These are phyloP conservation scores for Drosophila tsacasi DNA, from an alignment of 1,140 invertebrate species.

Conservation along the genomic window DNA sequence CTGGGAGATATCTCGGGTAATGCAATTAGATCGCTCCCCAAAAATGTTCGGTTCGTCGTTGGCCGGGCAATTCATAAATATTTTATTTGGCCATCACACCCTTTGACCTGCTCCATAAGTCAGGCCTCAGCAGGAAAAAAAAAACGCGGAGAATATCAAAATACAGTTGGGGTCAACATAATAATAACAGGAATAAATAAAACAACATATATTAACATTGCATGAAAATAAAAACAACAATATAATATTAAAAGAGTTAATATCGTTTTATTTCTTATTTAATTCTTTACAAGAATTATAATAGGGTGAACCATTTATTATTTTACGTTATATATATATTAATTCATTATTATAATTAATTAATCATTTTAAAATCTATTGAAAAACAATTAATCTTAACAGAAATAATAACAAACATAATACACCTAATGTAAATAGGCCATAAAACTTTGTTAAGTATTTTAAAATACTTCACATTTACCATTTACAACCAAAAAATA, in stretches of 20 bases:
- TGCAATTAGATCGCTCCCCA: constrained; percentile 76
- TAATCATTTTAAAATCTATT: no score
- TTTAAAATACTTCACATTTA: no score
- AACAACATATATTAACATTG: background rate
- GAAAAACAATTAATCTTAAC: no score
- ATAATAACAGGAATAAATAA: background rate
- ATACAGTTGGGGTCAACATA: background rate
- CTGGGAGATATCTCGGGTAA: constrained; percentile 64
- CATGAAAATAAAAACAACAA: background rate
- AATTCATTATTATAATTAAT: no score
- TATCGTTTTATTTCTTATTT: no score
- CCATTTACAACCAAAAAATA: no score
- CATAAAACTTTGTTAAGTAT: no score
- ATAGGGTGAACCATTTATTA: no score
- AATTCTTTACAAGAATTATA: no score
- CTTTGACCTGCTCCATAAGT: constrained; percentile 57
- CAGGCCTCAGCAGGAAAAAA: constrained; percentile 10
- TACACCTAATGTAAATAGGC: no score
- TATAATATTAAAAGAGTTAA: background rate
- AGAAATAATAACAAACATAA: no score
- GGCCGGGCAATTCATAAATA: constrained; percentile 77
- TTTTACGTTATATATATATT: no score
- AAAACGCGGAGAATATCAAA: constrained; percentile 2
- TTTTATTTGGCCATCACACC: constrained; percentile 77
- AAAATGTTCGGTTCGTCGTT: constrained; percentile 47